Base-by-base conservation (phyloP, 2,113 vertebrate species). In the Poeciliopsis occidentalis region DNA sequence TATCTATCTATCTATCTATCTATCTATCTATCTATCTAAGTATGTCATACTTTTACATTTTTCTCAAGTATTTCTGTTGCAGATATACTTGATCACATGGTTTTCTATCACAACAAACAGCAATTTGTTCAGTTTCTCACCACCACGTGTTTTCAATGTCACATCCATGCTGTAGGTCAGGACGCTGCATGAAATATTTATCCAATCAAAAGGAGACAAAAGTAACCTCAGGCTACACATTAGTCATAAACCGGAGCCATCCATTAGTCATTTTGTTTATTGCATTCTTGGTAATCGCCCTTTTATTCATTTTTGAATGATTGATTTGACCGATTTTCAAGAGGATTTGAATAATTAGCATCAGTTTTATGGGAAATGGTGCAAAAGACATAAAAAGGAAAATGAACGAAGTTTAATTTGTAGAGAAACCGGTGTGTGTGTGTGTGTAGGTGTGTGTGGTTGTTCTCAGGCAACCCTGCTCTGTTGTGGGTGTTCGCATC, bases 161-260 rank as follows among this genome's bases (percentile, higher is more conserved):
- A 83, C 87, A 66, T 82, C 82, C 87, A 66, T 82, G 80, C 80
- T 85, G 84, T 77, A 72, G 89, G 87, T 88, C 81, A 82, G 76
- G 39, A 76, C 75, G 80, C 76, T 78, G 75, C 73, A 92, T 93
- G 87, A 93, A 92, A 91, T 91, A 92, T 90, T 89, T 91, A 89
- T 89, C 88, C 91, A 91, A 90, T 92, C 91, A 91, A 85, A 92
- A 78, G 67, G 73, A 85, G 78, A 67, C 85, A 84, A 76, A 79
- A 80, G 84, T 75, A 75, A 89, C 92, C 89, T 85, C 65, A 78
- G 92, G 92, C 88, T 79, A 88, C 85, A 83, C 89, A 91, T 92
- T 91, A 93, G 91, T 93, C 86, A 91, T 88, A 89, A 82, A 64
- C 44, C 57, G 4, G 31, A 72, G 65, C 75, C 81, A 85, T 84